Evolutionary conservation across 2,113 vertebrate genomes (phyloP), one percentile per base, ranked within the genome.

Genomic region (Prinia subflava): DNA sequence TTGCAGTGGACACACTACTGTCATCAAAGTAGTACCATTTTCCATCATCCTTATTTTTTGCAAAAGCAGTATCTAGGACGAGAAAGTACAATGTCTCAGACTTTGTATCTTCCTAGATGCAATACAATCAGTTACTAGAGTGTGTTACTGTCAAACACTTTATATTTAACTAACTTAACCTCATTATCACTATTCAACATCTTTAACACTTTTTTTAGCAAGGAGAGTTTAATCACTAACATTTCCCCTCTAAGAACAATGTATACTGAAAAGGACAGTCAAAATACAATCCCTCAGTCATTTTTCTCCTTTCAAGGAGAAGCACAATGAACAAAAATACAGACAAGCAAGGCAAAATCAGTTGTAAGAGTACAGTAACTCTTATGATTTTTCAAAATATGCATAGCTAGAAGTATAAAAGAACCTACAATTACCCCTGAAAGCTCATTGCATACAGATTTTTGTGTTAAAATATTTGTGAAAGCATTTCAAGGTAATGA

Each of bases 1-100:
- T 99, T 76, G 98, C 98, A 91, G 98, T 97, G 64, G 99, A 99
- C 86, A 99, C 99, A 44, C 99, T 99, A 97, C 99, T 99, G 97
- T 99, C 99, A 85, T 99, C 99, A 92, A 99, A 99, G 98, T 99
- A 99, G 98, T 99, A 99, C 99, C 99, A 99, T 96, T 99, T 99
- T 49, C 97, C 98, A 75, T 99, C 99, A 67, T 99, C 99, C 97
- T 99, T 99, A 95, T 99, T 99, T 98, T 99, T 99, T 56, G 99
- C 99, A 65, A 99, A 99, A 87, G 99, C 99, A 9, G 99, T 99
- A 96, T 99, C 99, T 99, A 97, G 94, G 56, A 74, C 47, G 77
- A 85, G 64, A 82, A 95, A 94, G 79, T 21, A 84, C 18, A 91
- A 64, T 11, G 27, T 62, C 17, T 90, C n/a, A 92, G 78, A 77